phyloP scores from a whole-genome alignment of 64 coral and sea anemone species.

The Platygyra sinensis region DNA sequence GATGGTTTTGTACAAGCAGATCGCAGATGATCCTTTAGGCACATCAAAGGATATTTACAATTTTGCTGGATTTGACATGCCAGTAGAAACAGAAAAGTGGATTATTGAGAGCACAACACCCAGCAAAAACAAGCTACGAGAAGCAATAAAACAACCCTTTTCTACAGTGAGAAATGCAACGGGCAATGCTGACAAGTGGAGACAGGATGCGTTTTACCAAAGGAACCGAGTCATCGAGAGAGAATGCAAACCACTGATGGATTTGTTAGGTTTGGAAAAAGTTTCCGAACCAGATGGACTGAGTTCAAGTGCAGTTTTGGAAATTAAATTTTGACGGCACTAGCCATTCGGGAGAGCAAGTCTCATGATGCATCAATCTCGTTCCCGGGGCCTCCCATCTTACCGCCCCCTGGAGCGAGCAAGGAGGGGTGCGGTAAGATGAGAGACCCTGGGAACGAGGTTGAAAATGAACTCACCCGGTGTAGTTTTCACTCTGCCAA shows the following conservation, averaged over 20 bases:
- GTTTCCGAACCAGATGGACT: neutral
- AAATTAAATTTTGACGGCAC: too few species aligned
- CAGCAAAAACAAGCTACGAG: neutral
- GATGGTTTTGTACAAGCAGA: slow-evolving; percentile 37
- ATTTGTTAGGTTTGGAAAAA: neutral
- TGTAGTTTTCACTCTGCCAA: too few species aligned
- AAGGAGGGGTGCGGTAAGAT: too few species aligned
- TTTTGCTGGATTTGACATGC: slow-evolving; percentile 43
- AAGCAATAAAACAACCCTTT: slow-evolving; percentile 9
- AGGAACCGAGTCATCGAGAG: slow-evolving; percentile 41
- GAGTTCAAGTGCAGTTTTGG: neutral
- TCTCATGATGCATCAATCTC: too few species aligned
- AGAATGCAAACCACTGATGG: slow-evolving; percentile 33
- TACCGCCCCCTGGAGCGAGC: too few species aligned
- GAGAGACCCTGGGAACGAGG: too few species aligned
- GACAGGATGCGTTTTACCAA: neutral
- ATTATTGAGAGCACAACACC: slow-evolving; percentile 34
- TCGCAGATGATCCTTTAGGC: slow-evolving; percentile 28
- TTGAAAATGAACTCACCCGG: too few species aligned
- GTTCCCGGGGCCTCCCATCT: too few species aligned
- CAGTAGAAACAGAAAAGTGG: slow-evolving; percentile 15
- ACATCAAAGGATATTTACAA: slow-evolving; percentile 49
- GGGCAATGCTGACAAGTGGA: slow-evolving; percentile 61
- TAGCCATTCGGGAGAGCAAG: too few species aligned
- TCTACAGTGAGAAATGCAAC: slow-evolving; percentile 42